These are phyloP conservation scores for Macroteleia sp. DNA, from an alignment of 2,888 invertebrate species.

Conservation along the genomic window DNA sequence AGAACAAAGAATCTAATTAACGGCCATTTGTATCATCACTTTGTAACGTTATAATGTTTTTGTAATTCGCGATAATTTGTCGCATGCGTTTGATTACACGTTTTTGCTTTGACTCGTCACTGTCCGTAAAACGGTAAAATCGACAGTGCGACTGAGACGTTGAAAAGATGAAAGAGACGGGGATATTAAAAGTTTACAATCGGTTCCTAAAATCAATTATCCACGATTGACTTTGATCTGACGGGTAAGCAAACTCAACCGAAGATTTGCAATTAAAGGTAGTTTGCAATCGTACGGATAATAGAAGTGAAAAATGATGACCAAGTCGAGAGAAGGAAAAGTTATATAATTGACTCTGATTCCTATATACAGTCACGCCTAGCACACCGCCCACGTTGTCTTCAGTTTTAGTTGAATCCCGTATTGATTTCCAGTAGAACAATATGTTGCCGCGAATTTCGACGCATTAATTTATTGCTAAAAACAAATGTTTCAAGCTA, in stretches of 20 bases:
- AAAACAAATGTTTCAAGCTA: slow-evolving; percentile 5
- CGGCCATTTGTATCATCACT: too few species aligned
- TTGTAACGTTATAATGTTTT: too few species aligned
- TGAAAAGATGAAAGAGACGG: too few species aligned
- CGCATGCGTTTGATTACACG: too few species aligned
- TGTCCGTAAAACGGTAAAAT: too few species aligned
- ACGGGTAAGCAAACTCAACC: slow-evolving; percentile 5
- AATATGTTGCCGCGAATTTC: slow-evolving; percentile 10
- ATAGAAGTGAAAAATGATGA: slow-evolving; percentile 30
- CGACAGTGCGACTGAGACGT: too few species aligned
- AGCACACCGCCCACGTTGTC: slow-evolving; percentile 9
- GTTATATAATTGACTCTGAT: slow-evolving; percentile 27
- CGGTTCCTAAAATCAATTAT: not conserved
- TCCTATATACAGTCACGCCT: slow-evolving; percentile 26
- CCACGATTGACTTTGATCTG: not conserved
- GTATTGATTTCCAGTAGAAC: slow-evolving; percentile 42
- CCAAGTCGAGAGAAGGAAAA: slow-evolving; percentile 14
- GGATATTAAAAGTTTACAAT: too few species aligned
- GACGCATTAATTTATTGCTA: slow-evolving; percentile 25
- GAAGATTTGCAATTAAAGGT: slow-evolving; percentile 7
- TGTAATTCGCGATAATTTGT: too few species aligned
- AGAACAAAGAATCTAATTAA: too few species aligned
- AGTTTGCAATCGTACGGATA: slow-evolving; percentile 14
- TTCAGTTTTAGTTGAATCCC: slow-evolving; percentile 32
- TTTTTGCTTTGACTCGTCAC: too few species aligned